These are phyloP conservation scores for Lasioglossum albipes DNA, from an alignment of 1,140 invertebrate genomes.

Conservation along the genomic window DNA sequence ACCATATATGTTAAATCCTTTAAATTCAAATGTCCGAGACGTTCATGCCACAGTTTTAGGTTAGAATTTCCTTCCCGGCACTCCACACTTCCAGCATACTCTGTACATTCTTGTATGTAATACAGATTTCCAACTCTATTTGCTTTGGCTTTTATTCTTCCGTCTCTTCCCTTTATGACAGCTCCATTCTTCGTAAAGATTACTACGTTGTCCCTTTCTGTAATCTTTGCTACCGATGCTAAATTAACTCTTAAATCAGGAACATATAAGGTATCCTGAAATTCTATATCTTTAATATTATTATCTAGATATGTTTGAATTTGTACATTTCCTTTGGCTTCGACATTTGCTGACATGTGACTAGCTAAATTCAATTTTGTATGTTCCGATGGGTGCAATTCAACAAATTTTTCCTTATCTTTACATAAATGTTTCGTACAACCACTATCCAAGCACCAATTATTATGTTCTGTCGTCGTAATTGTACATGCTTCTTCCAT, in stretches of 20 bases:
- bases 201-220: not conserved
- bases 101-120: not conserved
- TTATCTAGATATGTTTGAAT: not conserved
- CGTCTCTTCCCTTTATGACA: constrained; percentile 10
- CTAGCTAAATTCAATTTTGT: not conserved
- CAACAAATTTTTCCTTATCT: not conserved
- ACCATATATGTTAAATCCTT: too few relatives aligned
- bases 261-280: constrained; percentile 27
- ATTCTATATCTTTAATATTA: constrained; percentile 2
- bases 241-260: constrained; percentile 20
- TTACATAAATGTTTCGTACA: not conserved
- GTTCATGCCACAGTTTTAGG: too few relatives aligned
- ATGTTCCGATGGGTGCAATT: not conserved
- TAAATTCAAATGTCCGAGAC: too few relatives aligned
- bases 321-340: constrained; percentile 2
- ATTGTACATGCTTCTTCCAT: too few relatives aligned
- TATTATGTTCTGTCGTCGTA: not conserved
- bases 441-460: constrained; percentile 3
- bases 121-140: not conserved
- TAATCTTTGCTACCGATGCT: not conserved
- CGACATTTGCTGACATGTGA: not conserved
- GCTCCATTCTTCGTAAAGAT: not conserved
- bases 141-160: not conserved
- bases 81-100: not conserved
- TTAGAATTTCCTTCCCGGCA: too few relatives aligned